phyloP scores from a whole-genome alignment of 2,797 vertebrate genomes.

The Takifugu ocellatus region DNA sequence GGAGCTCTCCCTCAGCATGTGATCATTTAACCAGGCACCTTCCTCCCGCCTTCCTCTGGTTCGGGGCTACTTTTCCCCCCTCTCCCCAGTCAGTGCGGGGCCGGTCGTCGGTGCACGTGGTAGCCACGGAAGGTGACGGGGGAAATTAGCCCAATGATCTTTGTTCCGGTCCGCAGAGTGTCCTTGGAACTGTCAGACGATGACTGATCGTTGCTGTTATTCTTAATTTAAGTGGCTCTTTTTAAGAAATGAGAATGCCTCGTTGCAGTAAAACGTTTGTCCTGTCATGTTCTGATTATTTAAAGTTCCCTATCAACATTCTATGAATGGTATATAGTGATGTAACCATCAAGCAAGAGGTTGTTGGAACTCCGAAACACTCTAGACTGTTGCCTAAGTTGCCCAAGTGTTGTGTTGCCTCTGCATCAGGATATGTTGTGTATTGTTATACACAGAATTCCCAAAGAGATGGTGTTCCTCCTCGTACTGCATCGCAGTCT shows the following conservation, averaged over 20 bases:
- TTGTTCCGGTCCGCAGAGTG: conserved; percentile 50
- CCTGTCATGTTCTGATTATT: too few species aligned
- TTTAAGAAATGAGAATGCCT: not conserved
- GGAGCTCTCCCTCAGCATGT: conserved; percentile 70
- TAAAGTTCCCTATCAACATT: too few species aligned
- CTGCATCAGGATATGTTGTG: too few species aligned
- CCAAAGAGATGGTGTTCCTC: too few species aligned
- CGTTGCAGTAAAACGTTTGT: too few species aligned
- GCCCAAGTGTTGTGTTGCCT: too few species aligned
- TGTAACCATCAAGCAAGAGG: too few species aligned
- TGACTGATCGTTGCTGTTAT: conserved; percentile 44
- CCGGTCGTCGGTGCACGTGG: conserved; percentile 66
- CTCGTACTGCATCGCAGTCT: too few species aligned
- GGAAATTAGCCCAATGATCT: conserved; percentile 54
- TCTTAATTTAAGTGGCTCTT: not conserved
- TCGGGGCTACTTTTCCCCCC: conserved; percentile 56
- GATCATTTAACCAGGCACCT: conserved; percentile 69
- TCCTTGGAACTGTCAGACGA: conserved; percentile 64
- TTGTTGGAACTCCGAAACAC: too few species aligned
- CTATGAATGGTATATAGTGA: too few species aligned
- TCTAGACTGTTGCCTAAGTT: too few species aligned
- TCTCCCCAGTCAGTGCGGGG: conserved; percentile 49
- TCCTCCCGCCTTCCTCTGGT: conserved; percentile 50
- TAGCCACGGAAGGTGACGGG: conserved; percentile 62
- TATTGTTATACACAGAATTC: too few species aligned